Percentiles rank a stretch among this genome's conserved stretches.
phyloP scores from a whole-genome alignment of 2,797 vertebrate species.

The Zalophus californianus region DNA sequence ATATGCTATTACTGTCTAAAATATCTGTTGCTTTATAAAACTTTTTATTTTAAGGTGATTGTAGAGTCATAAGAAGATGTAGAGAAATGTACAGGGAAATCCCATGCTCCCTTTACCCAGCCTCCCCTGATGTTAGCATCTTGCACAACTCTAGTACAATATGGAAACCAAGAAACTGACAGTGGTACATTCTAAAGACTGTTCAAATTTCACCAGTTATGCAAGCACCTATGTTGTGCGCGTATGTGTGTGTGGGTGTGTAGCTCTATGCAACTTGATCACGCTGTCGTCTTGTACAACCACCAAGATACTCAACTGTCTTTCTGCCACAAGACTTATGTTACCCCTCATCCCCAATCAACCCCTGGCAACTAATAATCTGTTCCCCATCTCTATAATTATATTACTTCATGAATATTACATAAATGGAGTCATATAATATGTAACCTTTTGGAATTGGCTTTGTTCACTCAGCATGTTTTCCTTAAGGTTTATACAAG shows the following conservation, averaged over 20 bases:
- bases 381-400: slow-evolving; percentile 41
- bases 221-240: accelerated
- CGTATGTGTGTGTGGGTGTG: too few relatives aligned
- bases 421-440: neutral
- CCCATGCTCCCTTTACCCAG: neutral
- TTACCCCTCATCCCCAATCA: neutral
- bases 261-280: neutral
- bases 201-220: neutral
- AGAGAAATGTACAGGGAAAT: neutral
- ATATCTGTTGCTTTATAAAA: neutral
- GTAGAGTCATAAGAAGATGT: neutral
- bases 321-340: neutral
- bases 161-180: neutral
- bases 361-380: slow-evolving; percentile 3
- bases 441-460: neutral
- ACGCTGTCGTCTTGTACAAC: neutral
- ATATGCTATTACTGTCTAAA: neutral
- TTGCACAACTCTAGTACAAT: neutral
- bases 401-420: slow-evolving; percentile 5
- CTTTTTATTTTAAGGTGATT: neutral
- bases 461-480: neutral
- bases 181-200: neutral
- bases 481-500: neutral
- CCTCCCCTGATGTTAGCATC: neutral
- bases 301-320: neutral